phyloP scores from a whole-genome alignment of 2,888 invertebrate species.

The Mesochorus sp. region DNA sequence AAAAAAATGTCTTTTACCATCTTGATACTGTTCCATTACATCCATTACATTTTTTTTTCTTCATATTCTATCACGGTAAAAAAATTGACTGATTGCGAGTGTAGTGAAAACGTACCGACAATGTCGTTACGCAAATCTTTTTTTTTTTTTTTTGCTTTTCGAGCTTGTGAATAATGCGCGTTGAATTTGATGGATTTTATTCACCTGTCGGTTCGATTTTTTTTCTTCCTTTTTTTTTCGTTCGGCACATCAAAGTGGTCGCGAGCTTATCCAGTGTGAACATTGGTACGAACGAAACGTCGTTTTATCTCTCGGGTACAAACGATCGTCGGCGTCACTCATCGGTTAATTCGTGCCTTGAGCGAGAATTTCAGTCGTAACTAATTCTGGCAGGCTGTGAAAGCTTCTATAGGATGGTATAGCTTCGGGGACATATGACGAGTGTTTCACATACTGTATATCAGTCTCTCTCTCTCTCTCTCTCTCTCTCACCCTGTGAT shows the following conservation, averaged over 20 bases:
- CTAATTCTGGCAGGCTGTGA: slow-evolving; percentile 24
- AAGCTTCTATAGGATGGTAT: slow-evolving; percentile 11
- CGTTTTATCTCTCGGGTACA: slow-evolving; percentile 2
- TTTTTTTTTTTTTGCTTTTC: slow-evolving; percentile 12
- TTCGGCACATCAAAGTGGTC: slow-evolving; percentile 8
- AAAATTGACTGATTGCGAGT: too few relatives aligned
- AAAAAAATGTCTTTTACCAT: too few relatives aligned
- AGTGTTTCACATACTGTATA: slow-evolving; percentile 8
- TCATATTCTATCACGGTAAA: too few relatives aligned
- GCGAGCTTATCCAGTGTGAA: neutral
- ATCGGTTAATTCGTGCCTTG: slow-evolving; percentile 44
- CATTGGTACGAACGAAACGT: slow-evolving; percentile 15
- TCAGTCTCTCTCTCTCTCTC: neutral
- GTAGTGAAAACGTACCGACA: too few relatives aligned
- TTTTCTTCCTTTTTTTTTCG: neutral
- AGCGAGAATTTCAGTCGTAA: slow-evolving; percentile 41
- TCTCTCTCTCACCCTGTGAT: too few relatives aligned
- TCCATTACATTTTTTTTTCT: too few relatives aligned
- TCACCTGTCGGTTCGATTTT: neutral
- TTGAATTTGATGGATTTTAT: slow-evolving; percentile 18
- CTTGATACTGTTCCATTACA: too few relatives aligned
- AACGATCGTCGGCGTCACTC: slow-evolving; percentile 15
- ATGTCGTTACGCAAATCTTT: neutral
- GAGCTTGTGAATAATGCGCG: neutral
- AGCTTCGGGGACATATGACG: slow-evolving; percentile 8